A percentile compares a stretch with the other conserved stretches of the same genome.
Evolutionary conservation across 1,140 invertebrate genomes (phyloP).

Genomic region (Rhopalosiphum maidis): DNA sequence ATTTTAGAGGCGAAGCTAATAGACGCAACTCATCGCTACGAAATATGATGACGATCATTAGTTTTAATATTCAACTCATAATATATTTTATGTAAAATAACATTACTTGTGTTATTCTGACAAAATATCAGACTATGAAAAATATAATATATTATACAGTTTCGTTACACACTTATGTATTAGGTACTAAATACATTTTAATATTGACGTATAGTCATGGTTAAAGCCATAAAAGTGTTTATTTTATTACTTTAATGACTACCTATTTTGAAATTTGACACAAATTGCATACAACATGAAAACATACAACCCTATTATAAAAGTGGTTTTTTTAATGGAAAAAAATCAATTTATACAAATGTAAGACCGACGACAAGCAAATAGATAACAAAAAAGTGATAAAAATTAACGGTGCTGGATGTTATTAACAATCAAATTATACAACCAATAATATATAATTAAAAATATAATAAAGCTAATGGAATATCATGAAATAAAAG

Average conservation of each 20-base stretch:
- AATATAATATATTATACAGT: not conserved
- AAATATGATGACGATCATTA: not conserved
- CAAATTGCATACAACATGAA: slow-evolving; percentile 2
- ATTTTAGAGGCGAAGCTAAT: not conserved
- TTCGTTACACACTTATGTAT: not conserved
- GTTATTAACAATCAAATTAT: not conserved
- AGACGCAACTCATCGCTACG: not conserved
- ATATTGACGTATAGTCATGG: not conserved
- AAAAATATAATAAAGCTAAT: not conserved
- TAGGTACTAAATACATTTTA: not conserved
- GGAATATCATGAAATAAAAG: not conserved
- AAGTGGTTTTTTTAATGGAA: slow-evolving; percentile 42
- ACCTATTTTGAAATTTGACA: slow-evolving; percentile 11
- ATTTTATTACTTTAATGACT: slow-evolving; percentile 31
- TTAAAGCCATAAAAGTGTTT: slow-evolving; percentile 25
- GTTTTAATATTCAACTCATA: not conserved
- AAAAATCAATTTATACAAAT: slow-evolving; percentile 18
- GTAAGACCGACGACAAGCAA: not conserved
- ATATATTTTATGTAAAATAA: not conserved
- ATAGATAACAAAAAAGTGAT: not conserved
- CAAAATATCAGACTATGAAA: not conserved
- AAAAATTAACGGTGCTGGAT: not conserved
- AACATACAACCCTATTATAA: slow-evolving; percentile 25
- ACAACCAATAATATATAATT: slow-evolving; percentile 6
- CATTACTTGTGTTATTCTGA: not conserved